A percentile compares a stretch with the other conserved stretches of the same genome.
These are phyloP conservation scores for Drosophila cognata DNA, from an alignment of 2,888 invertebrate species.

Conservation along the genomic window DNA sequence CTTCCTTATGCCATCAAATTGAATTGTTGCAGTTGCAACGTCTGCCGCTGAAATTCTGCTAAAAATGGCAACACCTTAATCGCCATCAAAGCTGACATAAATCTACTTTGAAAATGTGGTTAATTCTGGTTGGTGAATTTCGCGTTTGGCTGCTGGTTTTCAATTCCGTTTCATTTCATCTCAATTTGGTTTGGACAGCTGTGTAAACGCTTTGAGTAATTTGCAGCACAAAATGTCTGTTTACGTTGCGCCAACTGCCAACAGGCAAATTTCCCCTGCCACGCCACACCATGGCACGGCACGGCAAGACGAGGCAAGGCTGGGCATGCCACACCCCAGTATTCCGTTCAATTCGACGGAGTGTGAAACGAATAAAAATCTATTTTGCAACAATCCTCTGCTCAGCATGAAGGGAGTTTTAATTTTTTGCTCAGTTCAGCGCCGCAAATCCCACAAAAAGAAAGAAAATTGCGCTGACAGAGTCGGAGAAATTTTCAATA, in stretches of 20 bases:
- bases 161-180: conserved; percentile 10
- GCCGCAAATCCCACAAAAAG: conserved; percentile 27
- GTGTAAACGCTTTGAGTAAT: conserved; percentile 32
- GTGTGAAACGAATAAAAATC: conserved; percentile 41
- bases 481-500: conserved; percentile 54
- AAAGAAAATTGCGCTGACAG: conserved; percentile 22
- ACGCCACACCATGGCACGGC: background rate
- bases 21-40: conserved; percentile 17
- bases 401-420: conserved; percentile 38
- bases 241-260: conserved; percentile 1
- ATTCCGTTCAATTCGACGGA: conserved; percentile 11
- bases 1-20: conserved; percentile 11
- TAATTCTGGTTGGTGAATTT: conserved; percentile 18
- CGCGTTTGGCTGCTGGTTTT: conserved; percentile 16
- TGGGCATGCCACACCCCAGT: background rate
- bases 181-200: conserved; percentile 26
- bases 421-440: conserved; percentile 41
- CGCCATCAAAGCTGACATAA: conserved; percentile 35
- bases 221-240: conserved; percentile 9
- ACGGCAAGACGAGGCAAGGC: background rate
- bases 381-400: conserved; percentile 49
- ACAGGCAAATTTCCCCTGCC: background rate
- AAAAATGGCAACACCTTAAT: conserved; percentile 7
- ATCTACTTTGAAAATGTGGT: conserved; percentile 25
- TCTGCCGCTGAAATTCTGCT: conserved; percentile 11